phyloP scores from a whole-genome alignment of 2,113 vertebrate genomes.

The Chlamydotis undulata region DNA sequence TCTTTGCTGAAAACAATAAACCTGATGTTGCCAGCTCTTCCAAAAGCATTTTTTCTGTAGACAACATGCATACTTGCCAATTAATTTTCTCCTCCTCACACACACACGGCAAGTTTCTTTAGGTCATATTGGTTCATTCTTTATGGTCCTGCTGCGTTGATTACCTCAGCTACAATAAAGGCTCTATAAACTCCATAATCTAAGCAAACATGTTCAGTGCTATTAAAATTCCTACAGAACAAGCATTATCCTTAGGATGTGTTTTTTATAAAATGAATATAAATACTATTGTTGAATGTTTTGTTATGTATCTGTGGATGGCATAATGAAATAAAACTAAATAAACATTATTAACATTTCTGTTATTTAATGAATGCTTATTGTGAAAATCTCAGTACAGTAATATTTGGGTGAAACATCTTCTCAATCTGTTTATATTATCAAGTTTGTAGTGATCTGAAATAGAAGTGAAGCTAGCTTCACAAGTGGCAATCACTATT shows the following conservation, averaged over 20 bases:
- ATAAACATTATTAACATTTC: neutral
- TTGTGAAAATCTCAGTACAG: neutral
- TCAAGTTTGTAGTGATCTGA: neutral
- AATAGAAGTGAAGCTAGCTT: neutral
- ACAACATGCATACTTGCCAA: conserved; percentile 24
- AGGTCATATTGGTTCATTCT: neutral
- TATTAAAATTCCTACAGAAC: neutral
- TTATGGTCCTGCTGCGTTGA: neutral
- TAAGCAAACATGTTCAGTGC: neutral
- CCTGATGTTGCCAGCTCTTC: conserved; percentile 15
- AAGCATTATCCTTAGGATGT: neutral
- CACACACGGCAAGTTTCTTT: neutral
- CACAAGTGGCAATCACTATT: neutral
- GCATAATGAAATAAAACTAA: neutral
- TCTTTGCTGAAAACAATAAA: conserved; percentile 62
- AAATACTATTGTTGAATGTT: neutral
- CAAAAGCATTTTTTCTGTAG: conserved; percentile 10
- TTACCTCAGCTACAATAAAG: neutral
- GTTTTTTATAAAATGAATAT: neutral
- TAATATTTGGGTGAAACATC: neutral
- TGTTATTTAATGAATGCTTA: neutral
- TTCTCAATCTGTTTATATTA: neutral
- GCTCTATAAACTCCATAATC: neutral
- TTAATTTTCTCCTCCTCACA: neutral
- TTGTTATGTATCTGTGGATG: neutral